Conservation (phyloP, 2,113 vertebrate genomes). For the Stegastes partitus region DNA sequence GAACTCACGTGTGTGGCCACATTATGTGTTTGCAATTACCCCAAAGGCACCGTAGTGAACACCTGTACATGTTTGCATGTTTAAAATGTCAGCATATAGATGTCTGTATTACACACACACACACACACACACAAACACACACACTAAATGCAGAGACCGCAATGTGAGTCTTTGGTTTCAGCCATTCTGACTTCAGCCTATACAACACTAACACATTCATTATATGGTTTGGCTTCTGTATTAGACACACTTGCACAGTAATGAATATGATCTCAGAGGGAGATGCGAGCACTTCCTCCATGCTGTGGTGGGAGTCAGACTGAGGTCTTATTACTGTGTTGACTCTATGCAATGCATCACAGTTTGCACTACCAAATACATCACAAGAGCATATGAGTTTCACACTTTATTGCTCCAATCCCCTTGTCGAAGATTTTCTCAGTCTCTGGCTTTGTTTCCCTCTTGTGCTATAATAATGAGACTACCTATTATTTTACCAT, state of each 20-base stretch:
- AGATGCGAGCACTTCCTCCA: conserved; percentile 14
- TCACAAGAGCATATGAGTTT: background rate
- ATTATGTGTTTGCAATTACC: conserved; percentile 1
- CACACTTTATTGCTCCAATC: background rate
- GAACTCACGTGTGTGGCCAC: conserved; percentile 30
- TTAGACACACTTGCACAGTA: conserved; percentile 32
- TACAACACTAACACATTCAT: conserved; percentile 44
- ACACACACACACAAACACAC: background rate
- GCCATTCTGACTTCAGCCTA: conserved; percentile 20
- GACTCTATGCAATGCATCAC: conserved; percentile 1
- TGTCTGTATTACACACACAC: conserved; percentile 19
- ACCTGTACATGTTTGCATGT: conserved; percentile 20
- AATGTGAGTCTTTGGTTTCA: conserved; percentile 8
- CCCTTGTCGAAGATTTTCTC: background rate
- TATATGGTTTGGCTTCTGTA: conserved; percentile 20
- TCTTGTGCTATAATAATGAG: background rate
- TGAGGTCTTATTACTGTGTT: conserved; percentile 43
- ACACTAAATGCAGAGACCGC: background rate
- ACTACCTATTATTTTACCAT: background rate
- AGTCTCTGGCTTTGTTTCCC: too few species aligned
- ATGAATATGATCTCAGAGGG: conserved; percentile 44
- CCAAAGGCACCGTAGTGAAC: conserved; percentile 19
- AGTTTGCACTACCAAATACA: background rate
- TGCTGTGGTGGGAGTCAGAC: conserved; percentile 29
- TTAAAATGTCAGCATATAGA: conserved; percentile 25